Percentiles rank a stretch among this genome's conserved stretches.
These are phyloP conservation scores for Dryas iulia DNA, from an alignment of 1,140 invertebrate genomes.

Conservation along the genomic window DNA sequence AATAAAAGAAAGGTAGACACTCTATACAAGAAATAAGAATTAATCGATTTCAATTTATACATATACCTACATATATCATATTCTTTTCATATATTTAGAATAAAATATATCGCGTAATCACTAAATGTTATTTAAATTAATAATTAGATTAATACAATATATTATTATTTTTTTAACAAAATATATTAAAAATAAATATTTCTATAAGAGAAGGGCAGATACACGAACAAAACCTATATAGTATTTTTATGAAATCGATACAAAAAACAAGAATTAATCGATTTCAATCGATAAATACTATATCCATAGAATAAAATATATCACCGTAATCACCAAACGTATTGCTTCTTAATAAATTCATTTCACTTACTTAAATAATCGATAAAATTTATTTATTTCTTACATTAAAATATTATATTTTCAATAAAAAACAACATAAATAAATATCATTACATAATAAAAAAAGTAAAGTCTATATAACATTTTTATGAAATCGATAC, in stretches of 20 bases:
- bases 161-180: no score
- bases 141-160: no score
- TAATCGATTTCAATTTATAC: constrained; percentile 61
- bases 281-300: constrained; percentile 58
- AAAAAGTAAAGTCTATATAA: background rate
- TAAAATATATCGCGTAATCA: no score
- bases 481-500: constrained; percentile 50
- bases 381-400: no score
- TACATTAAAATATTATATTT: no score
- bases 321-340: constrained; percentile 71
- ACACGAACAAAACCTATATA: background rate
- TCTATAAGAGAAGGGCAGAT: background rate
- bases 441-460: background rate
- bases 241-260: constrained; percentile 49
- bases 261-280: constrained; percentile 59
- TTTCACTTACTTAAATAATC: no score
- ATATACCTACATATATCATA: no score
- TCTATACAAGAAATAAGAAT: constrained; percentile 61
- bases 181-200: background rate
- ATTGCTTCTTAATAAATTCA: constrained; percentile 57
- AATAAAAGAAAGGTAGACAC: no score
- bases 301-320: constrained; percentile 61
- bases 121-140: no score
- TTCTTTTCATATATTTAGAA: no score
- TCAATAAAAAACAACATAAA: background rate